Conservation (phyloP, 2,113 vertebrate species). For the Kobus ellipsiprymnus region DNA sequence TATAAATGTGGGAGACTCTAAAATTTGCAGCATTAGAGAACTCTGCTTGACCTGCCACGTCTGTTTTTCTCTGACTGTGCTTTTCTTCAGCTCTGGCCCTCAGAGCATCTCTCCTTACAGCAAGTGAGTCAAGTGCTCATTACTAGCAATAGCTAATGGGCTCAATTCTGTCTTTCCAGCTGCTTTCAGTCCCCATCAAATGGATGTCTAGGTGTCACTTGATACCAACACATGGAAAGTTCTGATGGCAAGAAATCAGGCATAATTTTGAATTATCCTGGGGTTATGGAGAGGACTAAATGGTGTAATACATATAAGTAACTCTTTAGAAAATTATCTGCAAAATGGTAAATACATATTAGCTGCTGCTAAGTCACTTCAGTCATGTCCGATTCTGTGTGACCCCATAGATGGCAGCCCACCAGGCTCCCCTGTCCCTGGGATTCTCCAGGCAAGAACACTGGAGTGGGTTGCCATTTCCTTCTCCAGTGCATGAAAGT, state of each 20-base stretch:
- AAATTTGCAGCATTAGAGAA: background rate
- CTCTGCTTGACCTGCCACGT: background rate
- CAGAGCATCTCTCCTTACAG: background rate
- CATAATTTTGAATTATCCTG: background rate
- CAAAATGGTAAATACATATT: background rate
- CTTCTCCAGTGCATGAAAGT: too few relatives aligned
- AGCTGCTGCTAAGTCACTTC: background rate
- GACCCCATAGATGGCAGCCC: too few relatives aligned
- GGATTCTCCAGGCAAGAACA: too few relatives aligned
- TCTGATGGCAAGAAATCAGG: background rate
- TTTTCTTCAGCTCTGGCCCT: background rate
- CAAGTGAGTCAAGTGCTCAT: background rate
- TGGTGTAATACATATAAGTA: background rate
- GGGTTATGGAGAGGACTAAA: background rate
- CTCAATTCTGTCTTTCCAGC: background rate
- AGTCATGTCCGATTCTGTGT: accelerated
- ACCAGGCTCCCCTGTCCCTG: too few relatives aligned
- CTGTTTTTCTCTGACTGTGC: background rate
- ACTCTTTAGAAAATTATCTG: background rate
- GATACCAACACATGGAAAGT: background rate
- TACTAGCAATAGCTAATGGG: background rate
- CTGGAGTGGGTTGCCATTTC: too few relatives aligned
- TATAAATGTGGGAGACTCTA: background rate
- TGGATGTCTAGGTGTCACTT: background rate
- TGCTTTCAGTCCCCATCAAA: background rate